phyloP scores from a whole-genome alignment of 2,797 vertebrate genomes.

The Tolypeutes matacus region DNA sequence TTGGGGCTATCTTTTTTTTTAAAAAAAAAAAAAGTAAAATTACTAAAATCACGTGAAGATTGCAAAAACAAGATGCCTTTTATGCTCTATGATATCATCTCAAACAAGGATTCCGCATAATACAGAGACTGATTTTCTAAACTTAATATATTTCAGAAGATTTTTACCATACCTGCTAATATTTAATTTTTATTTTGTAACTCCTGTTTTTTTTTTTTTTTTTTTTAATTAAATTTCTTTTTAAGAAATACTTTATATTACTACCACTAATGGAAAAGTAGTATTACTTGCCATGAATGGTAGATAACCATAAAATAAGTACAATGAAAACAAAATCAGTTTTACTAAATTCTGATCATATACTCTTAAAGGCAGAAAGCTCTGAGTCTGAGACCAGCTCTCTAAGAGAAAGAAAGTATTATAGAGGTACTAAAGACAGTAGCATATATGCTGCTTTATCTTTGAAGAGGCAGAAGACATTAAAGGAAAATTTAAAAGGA shows the following conservation, averaged over 20 bases:
- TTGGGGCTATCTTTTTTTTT: background rate
- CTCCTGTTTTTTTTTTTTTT: too few relatives aligned
- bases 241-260: background rate
- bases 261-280: background rate
- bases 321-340: background rate
- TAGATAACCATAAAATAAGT: background rate
- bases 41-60: constrained; percentile 32
- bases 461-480: background rate
- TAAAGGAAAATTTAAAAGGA: background rate
- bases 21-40: background rate
- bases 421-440: background rate
- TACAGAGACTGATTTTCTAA: constrained; percentile 24
- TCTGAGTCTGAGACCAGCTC: background rate
- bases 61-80: constrained; percentile 47
- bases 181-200: background rate
- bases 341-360: background rate
- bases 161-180: constrained; percentile 11
- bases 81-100: constrained; percentile 46
- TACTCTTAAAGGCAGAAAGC: background rate
- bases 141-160: background rate
- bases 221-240: background rate
- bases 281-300: background rate
- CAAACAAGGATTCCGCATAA: background rate
- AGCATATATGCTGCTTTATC: background rate
- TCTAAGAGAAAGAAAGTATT: background rate